Evolutionary conservation across 2,113 vertebrate genomes (phyloP).

Genomic region (Mus musculus): GRCm39 chr13:37849501-37850000

Average conservation of each 20-base stretch:
- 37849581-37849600: background rate
- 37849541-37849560: background rate
- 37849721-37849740: background rate
- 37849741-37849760: background rate
- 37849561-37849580: background rate
- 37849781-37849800: background rate
- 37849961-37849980: background rate
- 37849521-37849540: accelerated
- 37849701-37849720: background rate
- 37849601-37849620: accelerated
- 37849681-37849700: background rate
- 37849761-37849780: background rate
- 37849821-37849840: background rate
- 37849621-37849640: background rate
- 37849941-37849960: background rate
- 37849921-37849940: background rate
- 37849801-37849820: background rate
- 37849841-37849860: background rate
- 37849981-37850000: background rate
- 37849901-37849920: background rate
- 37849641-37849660: accelerated
- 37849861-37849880: background rate
- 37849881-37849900: background rate
- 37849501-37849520: background rate
- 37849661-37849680: accelerated